phyloP scores from a whole-genome alignment of 1,140 invertebrate genomes.

The Leptopilina boulardi region DNA sequence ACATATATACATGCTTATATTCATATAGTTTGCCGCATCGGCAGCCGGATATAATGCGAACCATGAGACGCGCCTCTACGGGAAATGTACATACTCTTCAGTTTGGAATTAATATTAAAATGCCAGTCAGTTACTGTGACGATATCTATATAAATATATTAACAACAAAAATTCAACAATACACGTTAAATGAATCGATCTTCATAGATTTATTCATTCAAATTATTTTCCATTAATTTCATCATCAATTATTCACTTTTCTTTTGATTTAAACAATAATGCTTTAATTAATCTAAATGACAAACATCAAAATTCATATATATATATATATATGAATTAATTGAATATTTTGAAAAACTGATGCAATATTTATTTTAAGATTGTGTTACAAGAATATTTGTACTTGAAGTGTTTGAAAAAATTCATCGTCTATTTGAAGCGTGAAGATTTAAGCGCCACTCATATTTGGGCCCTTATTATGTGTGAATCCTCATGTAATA shows the following conservation, averaged over 20 bases:
- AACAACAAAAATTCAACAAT: not conserved
- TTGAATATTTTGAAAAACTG: no score
- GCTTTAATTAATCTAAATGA: no score
- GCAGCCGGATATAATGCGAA: constrained; percentile 13
- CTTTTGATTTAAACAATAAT: no score
- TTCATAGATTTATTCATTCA: no score
- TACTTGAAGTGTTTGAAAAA: not conserved
- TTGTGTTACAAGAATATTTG: no score
- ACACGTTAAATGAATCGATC: not conserved
- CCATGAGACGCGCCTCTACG: constrained; percentile 4
- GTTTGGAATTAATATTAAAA: constrained; percentile 11
- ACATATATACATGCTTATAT: constrained; percentile 1
- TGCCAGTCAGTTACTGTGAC: not conserved
- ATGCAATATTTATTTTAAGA: no score
- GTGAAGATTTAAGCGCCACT: not conserved
- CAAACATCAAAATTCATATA: no score
- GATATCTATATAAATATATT: no score
- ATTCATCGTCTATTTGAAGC: constrained; percentile 2
- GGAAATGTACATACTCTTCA: constrained; percentile 15
- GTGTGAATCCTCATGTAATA: constrained; percentile 40
- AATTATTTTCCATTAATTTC: no score
- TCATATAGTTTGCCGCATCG: constrained; percentile 1
- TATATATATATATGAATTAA: no score
- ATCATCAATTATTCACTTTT: no score
- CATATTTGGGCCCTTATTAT: constrained; percentile 17